Conservation (phyloP, 2,888 invertebrate species). For the Alentia gelatinosa region DNA sequence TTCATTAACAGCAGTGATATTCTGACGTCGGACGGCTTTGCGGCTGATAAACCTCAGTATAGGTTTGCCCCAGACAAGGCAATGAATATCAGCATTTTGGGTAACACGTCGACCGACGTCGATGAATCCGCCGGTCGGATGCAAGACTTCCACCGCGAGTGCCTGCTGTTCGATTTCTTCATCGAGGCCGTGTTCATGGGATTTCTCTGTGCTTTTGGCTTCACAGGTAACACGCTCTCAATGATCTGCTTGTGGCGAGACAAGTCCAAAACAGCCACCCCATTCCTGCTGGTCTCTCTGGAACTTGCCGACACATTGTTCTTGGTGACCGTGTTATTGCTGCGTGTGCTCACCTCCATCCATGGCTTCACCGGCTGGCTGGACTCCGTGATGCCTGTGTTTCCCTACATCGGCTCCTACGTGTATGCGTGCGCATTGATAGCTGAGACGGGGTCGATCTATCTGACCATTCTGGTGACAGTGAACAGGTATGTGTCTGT, state of each 20-base stretch:
- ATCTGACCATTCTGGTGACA: constrained; percentile 66
- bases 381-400: constrained; percentile 25
- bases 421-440: constrained; percentile 64
- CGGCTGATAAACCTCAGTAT: background rate
- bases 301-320: constrained; percentile 67
- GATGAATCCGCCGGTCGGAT: no score
- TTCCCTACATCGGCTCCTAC: constrained; percentile 63
- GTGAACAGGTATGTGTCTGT: constrained; percentile 64
- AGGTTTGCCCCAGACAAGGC: background rate
- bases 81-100: background rate
- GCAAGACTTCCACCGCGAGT: constrained; percentile 23
- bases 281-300: constrained; percentile 64
- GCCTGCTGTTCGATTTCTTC: constrained; percentile 64
- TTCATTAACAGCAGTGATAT: constrained; percentile 29
- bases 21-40: background rate
- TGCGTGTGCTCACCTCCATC: constrained; percentile 64
- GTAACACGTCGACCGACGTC: background rate
- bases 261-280: constrained; percentile 67
- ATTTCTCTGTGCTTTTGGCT: constrained; percentile 64
- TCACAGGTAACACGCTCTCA: constrained; percentile 66
- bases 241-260: constrained; percentile 65
- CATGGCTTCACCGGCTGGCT: constrained; percentile 57
- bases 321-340: constrained; percentile 63
- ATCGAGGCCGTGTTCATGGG: constrained; percentile 67
- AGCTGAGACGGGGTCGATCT: constrained; percentile 64